Evolutionary conservation across 2,113 vertebrate species (phyloP).

Genomic region (Xiphias gladius): DNA sequence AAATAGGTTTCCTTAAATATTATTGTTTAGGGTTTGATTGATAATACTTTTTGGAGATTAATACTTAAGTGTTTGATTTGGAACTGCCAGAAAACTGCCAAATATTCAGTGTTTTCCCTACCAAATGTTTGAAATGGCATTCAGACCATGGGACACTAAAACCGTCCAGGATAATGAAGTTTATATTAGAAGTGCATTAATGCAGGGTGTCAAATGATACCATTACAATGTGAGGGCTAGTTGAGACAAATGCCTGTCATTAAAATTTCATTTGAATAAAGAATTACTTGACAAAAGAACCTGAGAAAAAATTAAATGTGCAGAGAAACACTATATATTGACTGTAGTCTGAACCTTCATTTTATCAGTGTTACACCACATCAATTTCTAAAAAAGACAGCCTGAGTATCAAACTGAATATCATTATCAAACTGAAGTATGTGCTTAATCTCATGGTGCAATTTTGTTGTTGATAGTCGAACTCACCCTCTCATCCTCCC

Average conservation of each 20-base stretch:
- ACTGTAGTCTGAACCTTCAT: too few relatives aligned
- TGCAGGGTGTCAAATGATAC: background rate
- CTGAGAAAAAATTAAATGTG: too few relatives aligned
- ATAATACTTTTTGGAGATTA: background rate
- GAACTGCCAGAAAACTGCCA: background rate
- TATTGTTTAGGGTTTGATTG: background rate
- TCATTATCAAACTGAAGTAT: slow-evolving; percentile 10
- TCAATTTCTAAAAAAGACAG: too few relatives aligned
- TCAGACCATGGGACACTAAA: background rate
- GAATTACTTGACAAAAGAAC: background rate
- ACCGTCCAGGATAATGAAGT: background rate
- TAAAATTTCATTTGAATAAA: background rate
- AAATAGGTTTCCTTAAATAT: background rate
- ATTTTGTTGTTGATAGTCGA: background rate
- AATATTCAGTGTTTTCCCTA: background rate
- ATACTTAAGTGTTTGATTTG: background rate
- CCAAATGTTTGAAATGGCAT: background rate
- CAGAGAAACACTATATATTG: background rate
- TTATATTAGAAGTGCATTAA: background rate
- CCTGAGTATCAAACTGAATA: background rate
- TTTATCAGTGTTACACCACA: too few relatives aligned
- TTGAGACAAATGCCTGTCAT: background rate
- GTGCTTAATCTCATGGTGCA: background rate
- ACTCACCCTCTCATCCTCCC: background rate
- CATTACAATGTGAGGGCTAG: background rate